Conservation (phyloP, 2,113 vertebrate species). For the Oncorhynchus mykiss region DNA sequence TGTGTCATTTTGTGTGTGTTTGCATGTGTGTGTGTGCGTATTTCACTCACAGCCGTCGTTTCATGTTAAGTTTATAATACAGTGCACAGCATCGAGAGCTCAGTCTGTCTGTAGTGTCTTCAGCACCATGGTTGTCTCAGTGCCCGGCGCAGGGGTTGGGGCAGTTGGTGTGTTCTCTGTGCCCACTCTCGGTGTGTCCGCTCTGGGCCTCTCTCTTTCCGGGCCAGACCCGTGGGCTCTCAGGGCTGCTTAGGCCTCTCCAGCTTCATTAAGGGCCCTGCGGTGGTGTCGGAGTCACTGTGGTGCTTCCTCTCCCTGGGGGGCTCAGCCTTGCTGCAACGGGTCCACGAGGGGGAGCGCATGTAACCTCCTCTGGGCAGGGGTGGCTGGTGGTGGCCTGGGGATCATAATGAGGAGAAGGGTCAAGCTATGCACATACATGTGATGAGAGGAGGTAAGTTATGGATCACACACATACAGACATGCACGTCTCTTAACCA, state of each 20-base stretch:
- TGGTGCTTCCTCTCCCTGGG: slow-evolving; percentile 84
- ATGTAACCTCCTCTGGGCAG: slow-evolving; percentile 79
- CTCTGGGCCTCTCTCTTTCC: background rate
- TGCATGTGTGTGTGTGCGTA: slow-evolving; percentile 19
- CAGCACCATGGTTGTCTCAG: slow-evolving; percentile 57
- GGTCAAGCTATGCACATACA: background rate
- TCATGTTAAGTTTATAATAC: slow-evolving; percentile 34
- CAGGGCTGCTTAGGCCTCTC: slow-evolving; percentile 84
- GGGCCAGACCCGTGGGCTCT: slow-evolving; percentile 28
- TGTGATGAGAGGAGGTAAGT: no score
- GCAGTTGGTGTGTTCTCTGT: slow-evolving; percentile 16
- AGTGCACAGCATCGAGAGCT: slow-evolving; percentile 57
- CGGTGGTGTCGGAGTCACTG: slow-evolving; percentile 80
- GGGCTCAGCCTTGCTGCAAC: slow-evolving; percentile 78
- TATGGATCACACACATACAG: background rate
- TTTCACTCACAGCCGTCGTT: slow-evolving; percentile 45
- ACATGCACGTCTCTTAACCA: background rate
- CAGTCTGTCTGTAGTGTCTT: slow-evolving; percentile 25
- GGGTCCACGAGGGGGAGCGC: slow-evolving; percentile 92
- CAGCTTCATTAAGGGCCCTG: slow-evolving; percentile 81
- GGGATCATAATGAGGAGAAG: slow-evolving; percentile 10
- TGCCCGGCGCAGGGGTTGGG: slow-evolving; percentile 18
- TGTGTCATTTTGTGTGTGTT: slow-evolving; percentile 6
- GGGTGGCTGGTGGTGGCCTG: slow-evolving; percentile 82
- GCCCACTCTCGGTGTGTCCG: slow-evolving; percentile 35